Base-by-base conservation (phyloP, 1,140 invertebrate genomes). In the Drosophila lacteicornis region DNA sequence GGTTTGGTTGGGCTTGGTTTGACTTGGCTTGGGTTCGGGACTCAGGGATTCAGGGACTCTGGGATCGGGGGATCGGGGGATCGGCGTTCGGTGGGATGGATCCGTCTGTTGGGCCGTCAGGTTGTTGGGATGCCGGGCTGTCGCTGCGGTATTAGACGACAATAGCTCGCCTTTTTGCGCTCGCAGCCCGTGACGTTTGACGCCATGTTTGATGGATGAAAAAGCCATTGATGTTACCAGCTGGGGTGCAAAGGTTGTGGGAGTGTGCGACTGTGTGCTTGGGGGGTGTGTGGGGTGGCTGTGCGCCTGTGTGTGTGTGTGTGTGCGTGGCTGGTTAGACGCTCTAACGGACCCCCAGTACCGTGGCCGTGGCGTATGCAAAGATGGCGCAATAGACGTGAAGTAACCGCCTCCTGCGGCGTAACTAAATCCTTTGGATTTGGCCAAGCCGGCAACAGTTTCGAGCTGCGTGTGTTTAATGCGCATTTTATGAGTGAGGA, bases 141-240 rank as follows among this genome's bases (percentile, higher is more conserved):
- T 74, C 51, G 79, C 82, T 91, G 83, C 79, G 83, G 88, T 91
- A 91, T 91, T 82, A 87, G 88, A 91, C 83, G 88, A 91, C 86
- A 91, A 91, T 91, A 84, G 83, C 83, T 74, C 63, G 85, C 75
- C 85, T 82, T 85, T 90, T 87, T 86, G 80, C 76, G 80, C 82
- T 79, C 82, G 82, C 84, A 82, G 82, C 69, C 91, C 91, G 86
- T 91, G 86, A 91, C 86, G 87, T 87, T 91, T 91, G 87, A 91
- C 87, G 87, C 87, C 87, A 91, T 91, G 87, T 91, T 90, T 91
- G 87, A 91, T 91, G 87, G 87, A 90, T 90, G 85, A 90, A 90
- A 90, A 87, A 91, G 83, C 87, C 88, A 91, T 91, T 87, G 81
- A 90, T 85, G 85, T 85, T 82, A 90, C 85, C 85, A 90, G 85